Evolutionary conservation across 1,140 invertebrate genomes (phyloP).

Genomic region (Plectrocnemia conspersa): DNA sequence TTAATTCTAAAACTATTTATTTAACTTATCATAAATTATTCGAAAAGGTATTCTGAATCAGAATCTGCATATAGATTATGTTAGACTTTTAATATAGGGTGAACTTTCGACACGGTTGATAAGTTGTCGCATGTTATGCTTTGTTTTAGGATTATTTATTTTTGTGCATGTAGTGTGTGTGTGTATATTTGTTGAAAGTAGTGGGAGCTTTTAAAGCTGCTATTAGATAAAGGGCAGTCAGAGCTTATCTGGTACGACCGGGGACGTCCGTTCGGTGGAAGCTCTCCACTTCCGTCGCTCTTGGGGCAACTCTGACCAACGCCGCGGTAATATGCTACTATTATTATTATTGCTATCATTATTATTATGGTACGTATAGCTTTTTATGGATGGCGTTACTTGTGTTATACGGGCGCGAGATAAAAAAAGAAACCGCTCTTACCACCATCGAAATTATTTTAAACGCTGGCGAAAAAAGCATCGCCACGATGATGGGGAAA

Average conservation of each 20-base stretch:
- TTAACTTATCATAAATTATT: too few relatives aligned
- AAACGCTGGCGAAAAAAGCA: too few relatives aligned
- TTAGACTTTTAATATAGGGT: too few relatives aligned
- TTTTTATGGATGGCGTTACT: not conserved
- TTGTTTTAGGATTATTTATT: too few relatives aligned
- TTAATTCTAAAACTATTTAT: too few relatives aligned
- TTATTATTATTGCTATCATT: conserved; percentile 20
- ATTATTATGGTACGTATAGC: conserved; percentile 11
- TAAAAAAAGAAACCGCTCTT: not conserved
- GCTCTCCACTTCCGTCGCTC: conserved; percentile 29
- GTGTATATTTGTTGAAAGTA: too few relatives aligned
- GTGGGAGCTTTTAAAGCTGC: conserved; percentile 26
- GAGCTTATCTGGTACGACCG: conserved; percentile 25
- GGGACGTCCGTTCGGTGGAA: conserved; percentile 22
- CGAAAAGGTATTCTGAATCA: too few relatives aligned
- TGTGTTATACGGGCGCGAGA: not conserved
- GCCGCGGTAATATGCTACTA: conserved; percentile 18
- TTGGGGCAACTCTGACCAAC: conserved; percentile 16
- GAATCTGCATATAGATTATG: too few relatives aligned
- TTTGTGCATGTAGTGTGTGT: too few relatives aligned
- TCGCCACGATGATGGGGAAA: too few relatives aligned
- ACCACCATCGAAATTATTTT: not conserved
- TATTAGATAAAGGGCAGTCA: conserved; percentile 26
- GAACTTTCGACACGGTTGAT: too few relatives aligned
- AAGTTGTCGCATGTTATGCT: too few relatives aligned